Base-by-base conservation (phyloP, 2,797 vertebrate genomes). In the Esox lucius region DNA sequence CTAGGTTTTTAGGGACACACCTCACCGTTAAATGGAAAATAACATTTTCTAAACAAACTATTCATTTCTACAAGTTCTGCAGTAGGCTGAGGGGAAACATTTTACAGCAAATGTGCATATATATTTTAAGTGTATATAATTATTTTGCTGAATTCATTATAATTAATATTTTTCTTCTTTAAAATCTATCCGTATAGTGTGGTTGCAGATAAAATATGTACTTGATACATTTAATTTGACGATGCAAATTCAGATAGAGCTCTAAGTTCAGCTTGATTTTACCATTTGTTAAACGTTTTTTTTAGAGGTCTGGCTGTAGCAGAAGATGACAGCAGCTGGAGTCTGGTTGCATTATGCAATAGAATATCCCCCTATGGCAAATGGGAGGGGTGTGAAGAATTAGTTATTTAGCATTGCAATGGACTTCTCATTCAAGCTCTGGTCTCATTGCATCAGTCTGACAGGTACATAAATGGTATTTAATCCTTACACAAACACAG, bases 301-400 rank as follows among this genome's bases (percentile, higher is more conserved):
- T 15, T 48, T 11, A 28, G 11, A 13, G 49, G 8, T 19, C 19
- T 9, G 49, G 19, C 16, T n/a, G 35, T 35, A 62, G 5, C 46
- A 71, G 42, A 15, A 72, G 56, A 64, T 72, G 83, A 87, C 49
- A 62, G 74, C 78, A 83, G 80, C 31, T 75, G 49, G 35, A 49
- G 48, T 82, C 71, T 70, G 42, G 39, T 28, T 48, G 75, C 68
- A 75, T 77, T 17, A 90, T 70, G 86, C 72, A 93, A 91, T 53
- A 31, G 51, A 72, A 70, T 64, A 68, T 71, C 68, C 24, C 80
- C 83, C 86, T 77, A 84, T 87, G 84, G 76, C 76, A 69, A 33
- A 33, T 33, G 33, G 66, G 61, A 64, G 72, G n/a, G 31, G 17
- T 35, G 33, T 33, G 24, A 46, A 15, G 35, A 31, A n/a, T 22